A percentile compares a stretch with the other conserved stretches of the same genome.
Conservation (phyloP, 1,140 invertebrate species). For the Brachystomella parvula region DNA sequence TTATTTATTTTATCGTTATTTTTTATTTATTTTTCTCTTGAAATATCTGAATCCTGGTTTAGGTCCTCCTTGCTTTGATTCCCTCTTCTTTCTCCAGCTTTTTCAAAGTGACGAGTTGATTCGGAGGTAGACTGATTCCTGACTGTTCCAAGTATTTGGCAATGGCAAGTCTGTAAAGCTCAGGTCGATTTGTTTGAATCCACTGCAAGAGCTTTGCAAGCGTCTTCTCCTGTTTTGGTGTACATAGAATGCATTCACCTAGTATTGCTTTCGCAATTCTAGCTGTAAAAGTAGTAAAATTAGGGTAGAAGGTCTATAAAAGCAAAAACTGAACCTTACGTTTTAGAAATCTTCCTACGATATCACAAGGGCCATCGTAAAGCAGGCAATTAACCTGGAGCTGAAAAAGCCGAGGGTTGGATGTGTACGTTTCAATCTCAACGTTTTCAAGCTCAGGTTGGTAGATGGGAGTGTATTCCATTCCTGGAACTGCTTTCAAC, state of each 20-base stretch:
- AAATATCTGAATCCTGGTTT: too few relatives aligned
- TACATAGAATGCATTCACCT: constrained; percentile 20
- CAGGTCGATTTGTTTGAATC: constrained; percentile 18
- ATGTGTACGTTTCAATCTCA: not conserved
- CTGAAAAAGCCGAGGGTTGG: constrained; percentile 5
- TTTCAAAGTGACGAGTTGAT: not conserved
- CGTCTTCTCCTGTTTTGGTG: constrained; percentile 16
- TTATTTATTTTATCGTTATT: too few relatives aligned
- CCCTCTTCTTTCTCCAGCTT: not conserved
- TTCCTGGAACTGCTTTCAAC: not conserved
- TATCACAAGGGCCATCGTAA: constrained; percentile 23
- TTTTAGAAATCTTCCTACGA: constrained; percentile 18
- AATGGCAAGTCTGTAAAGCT: constrained; percentile 15
- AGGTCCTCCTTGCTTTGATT: not conserved
- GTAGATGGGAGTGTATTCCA: not conserved
- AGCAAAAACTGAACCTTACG: not conserved
- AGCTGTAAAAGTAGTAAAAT: constrained; percentile 7
- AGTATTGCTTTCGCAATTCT: constrained; percentile 14
- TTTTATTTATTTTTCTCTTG: too few relatives aligned
- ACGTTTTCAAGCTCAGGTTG: constrained; percentile 18
- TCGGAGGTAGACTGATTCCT: constrained; percentile 8
- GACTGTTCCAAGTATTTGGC: constrained; percentile 8
- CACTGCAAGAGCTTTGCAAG: constrained; percentile 10
- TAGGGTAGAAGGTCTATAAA: not conserved
- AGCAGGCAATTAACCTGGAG: constrained; percentile 7